Base-by-base conservation (phyloP, 2,797 vertebrate genomes). In the Lepilemur ruficaudatus region DNA sequence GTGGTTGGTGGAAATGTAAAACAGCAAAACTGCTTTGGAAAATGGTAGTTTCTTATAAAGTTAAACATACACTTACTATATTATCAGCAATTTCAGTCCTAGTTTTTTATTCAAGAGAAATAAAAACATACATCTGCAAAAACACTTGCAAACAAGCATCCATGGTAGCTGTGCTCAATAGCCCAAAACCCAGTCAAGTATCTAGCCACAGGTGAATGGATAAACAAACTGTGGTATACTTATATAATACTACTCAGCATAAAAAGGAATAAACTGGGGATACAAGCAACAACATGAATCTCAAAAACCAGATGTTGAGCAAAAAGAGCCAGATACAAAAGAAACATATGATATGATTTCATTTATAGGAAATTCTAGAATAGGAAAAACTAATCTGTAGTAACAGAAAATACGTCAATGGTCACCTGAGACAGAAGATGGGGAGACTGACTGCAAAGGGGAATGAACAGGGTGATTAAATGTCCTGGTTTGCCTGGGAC, bases 281-380 rank as follows among this genome's bases (percentile, higher is more conserved):
- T 38, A 90, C 0, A 87, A 61, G 55, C 35, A 94, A 69, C 25
- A 93, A 67, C 50, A 46, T 41, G 10, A 93, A 75, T 63, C 46
- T 81, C 48, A 92, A 88, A 92, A 89, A 85, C n/a, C 73, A 17
- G 7, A 73, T n/a, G 32, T 5, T 86, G 52, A 81, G 63, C 50
- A 38, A 78, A 78, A 91, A 55, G 88, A 38, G 22, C 2, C 63
- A 92, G 43, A 86, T 61, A 95, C 30, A 75, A 92, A 75, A 89
- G 35, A 81, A 80, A 88, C 10, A 59, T 23, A 35, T 4, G 1
- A 59, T 59, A 25, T 41, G 20, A 85, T 48, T 76, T 52, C n/a
- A 82, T 65, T 78, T 48, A 73, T n/a, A 59, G 4, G 59, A 86
- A 90, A 90, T 75, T 96, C 91, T 41, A 80, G 20, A 86, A 75